Conservation (phyloP, 2,888 invertebrate species). For the Nephrotoma appendiculata region DNA sequence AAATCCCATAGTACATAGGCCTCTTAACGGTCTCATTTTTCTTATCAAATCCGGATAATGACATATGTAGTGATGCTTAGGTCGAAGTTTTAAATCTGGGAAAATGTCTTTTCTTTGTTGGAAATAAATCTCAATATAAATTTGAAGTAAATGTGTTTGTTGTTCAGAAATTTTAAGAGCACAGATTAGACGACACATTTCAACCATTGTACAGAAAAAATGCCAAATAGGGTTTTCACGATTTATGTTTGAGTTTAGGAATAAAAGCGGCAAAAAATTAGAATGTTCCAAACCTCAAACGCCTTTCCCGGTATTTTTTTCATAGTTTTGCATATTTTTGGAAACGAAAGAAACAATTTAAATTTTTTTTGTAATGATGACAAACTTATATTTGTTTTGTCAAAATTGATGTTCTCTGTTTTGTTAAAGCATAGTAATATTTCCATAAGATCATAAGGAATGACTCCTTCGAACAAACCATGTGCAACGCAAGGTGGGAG, state of each 20-base stretch:
- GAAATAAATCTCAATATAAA: no score
- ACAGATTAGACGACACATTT: constrained; percentile 8
- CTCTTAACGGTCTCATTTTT: constrained; percentile 10
- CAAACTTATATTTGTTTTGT: no score
- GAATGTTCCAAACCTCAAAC: constrained; percentile 4
- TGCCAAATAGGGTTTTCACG: constrained; percentile 3
- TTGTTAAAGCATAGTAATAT: constrained; percentile 14
- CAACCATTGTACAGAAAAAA: constrained; percentile 7
- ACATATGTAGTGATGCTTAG: no score
- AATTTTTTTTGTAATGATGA: no score
- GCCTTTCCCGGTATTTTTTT: constrained; percentile 7
- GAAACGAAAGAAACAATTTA: no score
- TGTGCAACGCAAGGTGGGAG: no score
- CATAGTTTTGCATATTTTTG: no score
- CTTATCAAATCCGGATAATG: no score
- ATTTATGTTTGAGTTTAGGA: background rate
- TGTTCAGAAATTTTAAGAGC: no score
- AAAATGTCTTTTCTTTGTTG: no score
- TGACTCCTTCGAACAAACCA: background rate
- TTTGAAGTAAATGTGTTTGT: no score
- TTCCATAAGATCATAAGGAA: constrained; percentile 15
- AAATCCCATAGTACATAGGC: constrained; percentile 14
- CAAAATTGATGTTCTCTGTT: background rate
- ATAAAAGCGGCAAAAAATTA: constrained; percentile 3
- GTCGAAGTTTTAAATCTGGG: no score